Base-by-base conservation (phyloP, 2,797 vertebrate genomes). In the Podargus strigoides region DNA sequence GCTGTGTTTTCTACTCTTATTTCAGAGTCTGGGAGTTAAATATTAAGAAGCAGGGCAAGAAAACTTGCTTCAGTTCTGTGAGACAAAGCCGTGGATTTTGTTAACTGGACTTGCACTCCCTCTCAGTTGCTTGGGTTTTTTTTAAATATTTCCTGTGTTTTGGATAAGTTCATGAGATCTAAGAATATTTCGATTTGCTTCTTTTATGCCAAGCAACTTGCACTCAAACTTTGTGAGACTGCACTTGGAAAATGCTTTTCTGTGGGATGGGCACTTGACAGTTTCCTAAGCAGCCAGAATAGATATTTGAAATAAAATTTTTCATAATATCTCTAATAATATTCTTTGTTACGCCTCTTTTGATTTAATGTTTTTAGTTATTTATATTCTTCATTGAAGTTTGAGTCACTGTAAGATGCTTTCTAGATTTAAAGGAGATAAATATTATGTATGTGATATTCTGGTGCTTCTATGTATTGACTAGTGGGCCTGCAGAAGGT, bases 91-190 rank as follows among this genome's bases (percentile, higher is more conserved):
- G 64, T 50, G 82, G 75, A n/a, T 82, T 88, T 64, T 80, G 2
- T 75, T 89, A 81, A 72, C 4, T 0, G 39, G 49, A 37, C 24
- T 89, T 64, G 20, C 44, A 20, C 37, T 86, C 46, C 11, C 13
- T 90, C 47, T 83, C 68, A 66, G 7, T 70, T 94, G 56, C 82
- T 89, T 95, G 72, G 80, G 93, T 94, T 91, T 64, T 68, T 96
- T 95, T 68, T 82, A 53, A 89, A 74, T 94, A 64, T 80, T 93
- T 95, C 68, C 76, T 80, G 28, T 93, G 82, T 92, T 96, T 94
- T 91, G 64, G 56, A 64, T 87, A 83, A 72, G 82, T 87, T 85
- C 49, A 62, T 58, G 77, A 78, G 64, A 83, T 80, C 52, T 92
- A 81, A 79, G 72, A 89, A 49, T 95, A 79, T 80, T 95, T 91